These are phyloP conservation scores for Meiosimyza platycephala DNA, from an alignment of 2,888 invertebrate genomes.

Conservation along the genomic window DNA sequence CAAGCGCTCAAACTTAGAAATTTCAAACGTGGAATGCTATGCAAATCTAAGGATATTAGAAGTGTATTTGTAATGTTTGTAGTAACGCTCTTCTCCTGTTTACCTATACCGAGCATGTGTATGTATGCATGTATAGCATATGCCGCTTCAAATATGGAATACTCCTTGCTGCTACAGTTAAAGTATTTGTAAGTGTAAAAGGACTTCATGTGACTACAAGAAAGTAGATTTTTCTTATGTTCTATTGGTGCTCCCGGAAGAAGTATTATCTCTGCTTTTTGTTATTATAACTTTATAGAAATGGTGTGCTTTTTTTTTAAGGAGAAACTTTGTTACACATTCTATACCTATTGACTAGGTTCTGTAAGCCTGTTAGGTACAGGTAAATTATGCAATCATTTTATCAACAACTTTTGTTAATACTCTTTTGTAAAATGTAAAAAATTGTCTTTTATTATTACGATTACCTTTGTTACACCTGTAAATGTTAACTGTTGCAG, in stretches of 20 bases:
- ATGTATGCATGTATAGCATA: too few relatives aligned
- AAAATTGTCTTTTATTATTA: not conserved
- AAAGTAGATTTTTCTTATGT: too few relatives aligned
- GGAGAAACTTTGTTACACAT: too few relatives aligned
- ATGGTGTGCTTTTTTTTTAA: too few relatives aligned
- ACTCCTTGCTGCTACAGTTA: too few relatives aligned
- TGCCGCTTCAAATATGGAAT: too few relatives aligned
- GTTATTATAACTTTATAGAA: too few relatives aligned
- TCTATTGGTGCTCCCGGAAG: not conserved
- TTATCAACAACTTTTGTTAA: slow-evolving; percentile 49
- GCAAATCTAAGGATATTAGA: slow-evolving; percentile 16
- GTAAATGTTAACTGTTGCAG: not conserved
- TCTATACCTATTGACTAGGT: slow-evolving; percentile 17
- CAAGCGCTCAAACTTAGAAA: slow-evolving; percentile 59
- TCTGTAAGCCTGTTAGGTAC: slow-evolving; percentile 62
- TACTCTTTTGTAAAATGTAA: not conserved
- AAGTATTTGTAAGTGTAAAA: too few relatives aligned
- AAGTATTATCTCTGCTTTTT: not conserved
- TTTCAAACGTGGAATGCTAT: slow-evolving; percentile 50
- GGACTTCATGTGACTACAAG: too few relatives aligned
- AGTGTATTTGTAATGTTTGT: not conserved
- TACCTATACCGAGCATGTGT: too few relatives aligned
- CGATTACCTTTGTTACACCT: not conserved
- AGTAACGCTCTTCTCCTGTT: too few relatives aligned
- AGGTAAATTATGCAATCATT: slow-evolving; percentile 67